phyloP scores from a whole-genome alignment of 1,140 invertebrate species.

The Temnothorax nylanderi region DNA sequence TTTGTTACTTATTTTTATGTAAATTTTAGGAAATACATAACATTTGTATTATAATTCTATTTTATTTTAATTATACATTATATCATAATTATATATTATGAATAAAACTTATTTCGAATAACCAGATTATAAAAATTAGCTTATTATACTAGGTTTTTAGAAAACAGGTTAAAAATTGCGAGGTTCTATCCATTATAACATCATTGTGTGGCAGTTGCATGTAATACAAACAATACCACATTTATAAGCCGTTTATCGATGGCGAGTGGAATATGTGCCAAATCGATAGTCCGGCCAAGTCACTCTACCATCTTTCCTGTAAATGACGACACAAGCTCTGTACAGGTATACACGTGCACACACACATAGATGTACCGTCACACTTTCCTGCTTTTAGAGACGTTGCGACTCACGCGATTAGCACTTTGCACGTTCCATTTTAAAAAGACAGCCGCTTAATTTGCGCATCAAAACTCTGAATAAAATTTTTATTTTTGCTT shows the following conservation, averaged over 20 bases:
- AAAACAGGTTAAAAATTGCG: neutral
- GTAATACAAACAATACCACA: conserved; percentile 28
- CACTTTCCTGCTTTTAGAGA: conserved; percentile 26
- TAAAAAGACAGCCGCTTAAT: neutral
- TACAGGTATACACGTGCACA: neutral
- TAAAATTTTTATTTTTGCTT: neutral
- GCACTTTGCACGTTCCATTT: neutral
- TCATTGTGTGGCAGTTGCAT: conserved; percentile 1
- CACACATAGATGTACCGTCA: neutral
- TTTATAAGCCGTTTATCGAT: conserved; percentile 57
- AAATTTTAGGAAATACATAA: too few relatives aligned
- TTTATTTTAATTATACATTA: neutral
- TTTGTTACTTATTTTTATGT: too few relatives aligned
- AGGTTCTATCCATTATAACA: neutral
- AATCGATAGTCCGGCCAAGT: conserved; percentile 52
- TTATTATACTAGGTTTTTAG: neutral
- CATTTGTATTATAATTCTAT: too few relatives aligned
- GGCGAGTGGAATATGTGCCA: conserved; percentile 36
- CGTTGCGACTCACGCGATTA: conserved; percentile 10
- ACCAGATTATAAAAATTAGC: neutral
- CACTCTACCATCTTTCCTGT: conserved; percentile 52
- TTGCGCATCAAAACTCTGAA: neutral
- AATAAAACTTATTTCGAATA: neutral
- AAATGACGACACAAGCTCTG: conserved; percentile 37
- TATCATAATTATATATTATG: neutral